Percentiles rank a stretch among this genome's conserved stretches.
phyloP scores from a whole-genome alignment of 2,797 vertebrate genomes.

The Trematomus bernacchii region DNA sequence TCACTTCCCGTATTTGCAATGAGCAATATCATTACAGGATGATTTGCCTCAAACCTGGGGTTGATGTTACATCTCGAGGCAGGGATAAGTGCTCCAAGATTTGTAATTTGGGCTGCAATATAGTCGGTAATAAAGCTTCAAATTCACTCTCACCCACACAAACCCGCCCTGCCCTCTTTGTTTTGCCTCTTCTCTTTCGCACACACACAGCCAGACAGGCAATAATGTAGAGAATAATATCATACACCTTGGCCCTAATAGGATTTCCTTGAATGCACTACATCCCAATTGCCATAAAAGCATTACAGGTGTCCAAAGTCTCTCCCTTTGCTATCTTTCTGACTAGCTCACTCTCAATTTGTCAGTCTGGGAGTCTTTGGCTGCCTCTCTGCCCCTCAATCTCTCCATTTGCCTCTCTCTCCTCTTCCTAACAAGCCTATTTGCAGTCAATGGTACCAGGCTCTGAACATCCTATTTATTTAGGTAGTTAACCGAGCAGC shows the following conservation, averaged over 20 bases:
- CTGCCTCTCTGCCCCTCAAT: constrained; percentile 12
- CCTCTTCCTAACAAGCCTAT: constrained; percentile 34
- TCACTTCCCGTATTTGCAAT: constrained; percentile 74
- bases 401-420: constrained; percentile 10
- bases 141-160: constrained; percentile 44
- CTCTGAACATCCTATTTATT: constrained; percentile 68
- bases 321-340: constrained; percentile 13
- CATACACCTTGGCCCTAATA: constrained; percentile 30
- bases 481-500: constrained; percentile 65
- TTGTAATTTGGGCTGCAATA: constrained; percentile 75
- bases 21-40: constrained; percentile 78
- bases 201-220: constrained; percentile 21
- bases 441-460: constrained; percentile 60
- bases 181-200: constrained; percentile 33
- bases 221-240: constrained; percentile 49
- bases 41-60: constrained; percentile 74
- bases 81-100: constrained; percentile 68
- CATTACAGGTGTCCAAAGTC: constrained; percentile 44
- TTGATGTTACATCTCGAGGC: constrained; percentile 70
- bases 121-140: constrained; percentile 72
- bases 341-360: constrained; percentile 23
- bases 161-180: constrained; percentile 29
- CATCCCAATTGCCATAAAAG: constrained; percentile 56
- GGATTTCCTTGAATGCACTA: constrained; percentile 44
- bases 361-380: neutral